These are phyloP conservation scores for Nephrotoma appendiculata DNA, from an alignment of 2,888 invertebrate genomes.

Conservation along the genomic window DNA sequence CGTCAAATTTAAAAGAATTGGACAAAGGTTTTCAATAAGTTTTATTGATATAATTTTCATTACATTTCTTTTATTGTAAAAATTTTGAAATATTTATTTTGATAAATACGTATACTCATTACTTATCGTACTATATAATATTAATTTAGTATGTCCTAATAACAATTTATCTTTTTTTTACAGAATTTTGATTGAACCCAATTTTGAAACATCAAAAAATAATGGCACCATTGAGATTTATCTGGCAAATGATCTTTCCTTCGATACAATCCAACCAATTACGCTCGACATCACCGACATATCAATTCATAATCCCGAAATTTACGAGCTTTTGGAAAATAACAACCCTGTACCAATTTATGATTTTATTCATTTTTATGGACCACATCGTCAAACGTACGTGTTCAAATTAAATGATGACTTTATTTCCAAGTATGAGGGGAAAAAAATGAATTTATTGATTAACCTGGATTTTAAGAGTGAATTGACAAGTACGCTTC, in stretches of 20 bases:
- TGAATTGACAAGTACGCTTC: constrained; percentile 37
- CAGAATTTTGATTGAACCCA: constrained; percentile 30
- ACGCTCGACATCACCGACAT: constrained; percentile 30
- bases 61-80: too few species aligned
- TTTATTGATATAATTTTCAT: too few species aligned
- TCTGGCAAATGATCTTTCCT: constrained; percentile 23
- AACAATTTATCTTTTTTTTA: constrained; percentile 7
- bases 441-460: constrained; percentile 22
- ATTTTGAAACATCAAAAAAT: constrained; percentile 22
- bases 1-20: too few species aligned
- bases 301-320: constrained; percentile 21
- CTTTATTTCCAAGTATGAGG: constrained; percentile 16
- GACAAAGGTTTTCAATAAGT: too few species aligned
- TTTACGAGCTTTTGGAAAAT: neutral
- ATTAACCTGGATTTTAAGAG: constrained; percentile 38
- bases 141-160: neutral
- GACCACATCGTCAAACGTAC: constrained; percentile 25
- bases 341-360: neutral
- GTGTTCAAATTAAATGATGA: constrained; percentile 18
- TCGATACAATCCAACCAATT: constrained; percentile 25
- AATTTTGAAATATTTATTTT: too few species aligned
- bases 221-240: constrained; percentile 28
- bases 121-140: too few species aligned
- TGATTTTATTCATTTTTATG: constrained; percentile 14
- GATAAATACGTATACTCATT: too few species aligned